Evolutionary conservation across 2,797 vertebrate genomes (phyloP).

Genomic region (Periophthalmus magnuspinnatus): DNA sequence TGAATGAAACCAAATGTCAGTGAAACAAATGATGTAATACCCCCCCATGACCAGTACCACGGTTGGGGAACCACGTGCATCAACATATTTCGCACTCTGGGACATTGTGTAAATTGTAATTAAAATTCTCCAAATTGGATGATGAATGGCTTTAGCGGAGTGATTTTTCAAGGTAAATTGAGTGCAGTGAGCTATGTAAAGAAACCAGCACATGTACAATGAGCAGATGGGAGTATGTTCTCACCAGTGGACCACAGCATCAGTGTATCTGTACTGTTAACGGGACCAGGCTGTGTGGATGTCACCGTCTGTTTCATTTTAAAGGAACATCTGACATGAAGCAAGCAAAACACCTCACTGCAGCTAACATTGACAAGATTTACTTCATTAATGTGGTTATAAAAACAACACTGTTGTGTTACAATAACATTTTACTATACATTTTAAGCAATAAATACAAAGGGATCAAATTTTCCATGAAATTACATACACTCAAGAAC

Average conservation of each 20-base stretch:
- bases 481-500: background rate
- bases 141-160: background rate
- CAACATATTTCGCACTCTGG: background rate
- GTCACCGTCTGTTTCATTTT: background rate
- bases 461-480: background rate
- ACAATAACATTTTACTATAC: background rate
- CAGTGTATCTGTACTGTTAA: background rate
- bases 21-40: background rate
- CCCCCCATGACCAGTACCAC: background rate
- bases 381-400: background rate
- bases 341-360: background rate
- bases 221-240: conserved; percentile 1
- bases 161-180: background rate
- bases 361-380: background rate
- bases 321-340: background rate
- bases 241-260: background rate
- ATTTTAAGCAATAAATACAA: background rate
- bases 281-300: background rate
- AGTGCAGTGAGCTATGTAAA: background rate
- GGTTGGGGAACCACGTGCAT: background rate
- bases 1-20: background rate
- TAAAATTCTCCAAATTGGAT: background rate
- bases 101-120: background rate
- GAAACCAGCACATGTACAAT: background rate
- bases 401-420: background rate